A percentile compares a stretch with the other conserved stretches of the same genome.
These are phyloP conservation scores for Enteromius mattozi DNA, from an alignment of 2,797 vertebrate genomes.

Conservation along the genomic window DNA sequence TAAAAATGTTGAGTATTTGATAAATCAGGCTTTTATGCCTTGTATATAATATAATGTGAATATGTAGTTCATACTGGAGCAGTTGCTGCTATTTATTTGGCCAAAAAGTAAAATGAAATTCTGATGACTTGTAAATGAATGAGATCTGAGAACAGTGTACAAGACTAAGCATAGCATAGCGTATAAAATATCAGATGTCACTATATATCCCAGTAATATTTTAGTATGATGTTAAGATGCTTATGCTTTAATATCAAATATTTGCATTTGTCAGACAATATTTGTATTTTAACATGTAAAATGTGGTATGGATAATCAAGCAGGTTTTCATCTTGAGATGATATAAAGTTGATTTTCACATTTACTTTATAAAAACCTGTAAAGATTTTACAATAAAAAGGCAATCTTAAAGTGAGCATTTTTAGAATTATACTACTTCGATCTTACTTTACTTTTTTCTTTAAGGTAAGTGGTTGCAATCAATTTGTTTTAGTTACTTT, in stretches of 20 bases:
- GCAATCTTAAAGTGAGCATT: background rate
- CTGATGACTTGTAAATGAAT: background rate
- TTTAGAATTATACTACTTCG: background rate
- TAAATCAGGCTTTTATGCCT: background rate
- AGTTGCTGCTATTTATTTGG: background rate
- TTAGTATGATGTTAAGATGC: background rate
- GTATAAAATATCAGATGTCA: background rate
- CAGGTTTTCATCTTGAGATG: background rate
- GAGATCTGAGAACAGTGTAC: background rate
- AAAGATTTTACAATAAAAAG: background rate
- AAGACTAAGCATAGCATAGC: background rate
- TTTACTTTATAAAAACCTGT: background rate
- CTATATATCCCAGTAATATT: background rate
- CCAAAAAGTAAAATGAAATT: background rate
- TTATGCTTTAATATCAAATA: background rate
- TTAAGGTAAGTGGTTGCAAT: too few species aligned
- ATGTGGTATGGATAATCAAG: background rate
- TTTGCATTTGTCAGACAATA: too few species aligned
- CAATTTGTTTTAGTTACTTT: too few species aligned
- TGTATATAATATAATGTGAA: background rate
- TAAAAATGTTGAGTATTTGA: background rate
- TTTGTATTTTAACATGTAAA: background rate
- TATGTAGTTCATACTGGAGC: background rate
- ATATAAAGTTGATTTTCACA: background rate
- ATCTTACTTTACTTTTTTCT: too few species aligned